Evolutionary conservation across 2,113 vertebrate species (phyloP).

Genomic region (Dendropsophus ebraccatus): DNA sequence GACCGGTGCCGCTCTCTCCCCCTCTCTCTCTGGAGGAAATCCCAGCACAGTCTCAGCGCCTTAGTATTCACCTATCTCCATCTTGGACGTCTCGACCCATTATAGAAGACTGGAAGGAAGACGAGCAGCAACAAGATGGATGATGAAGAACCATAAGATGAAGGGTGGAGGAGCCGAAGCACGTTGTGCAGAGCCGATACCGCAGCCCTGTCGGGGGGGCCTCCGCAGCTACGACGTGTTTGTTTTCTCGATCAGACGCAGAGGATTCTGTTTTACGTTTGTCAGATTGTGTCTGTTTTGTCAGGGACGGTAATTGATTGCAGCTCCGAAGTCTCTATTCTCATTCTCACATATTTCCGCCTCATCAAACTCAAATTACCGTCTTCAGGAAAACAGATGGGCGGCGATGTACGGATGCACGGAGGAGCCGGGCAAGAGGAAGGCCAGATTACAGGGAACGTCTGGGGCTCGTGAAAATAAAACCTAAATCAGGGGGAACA

Average conservation of each 20-base stretch:
- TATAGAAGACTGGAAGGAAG: neutral
- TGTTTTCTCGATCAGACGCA: neutral
- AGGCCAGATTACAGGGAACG: neutral
- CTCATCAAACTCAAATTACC: neutral
- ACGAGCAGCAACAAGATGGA: neutral
- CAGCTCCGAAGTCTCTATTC: neutral
- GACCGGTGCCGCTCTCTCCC: neutral
- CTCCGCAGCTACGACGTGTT: neutral
- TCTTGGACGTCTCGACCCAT: neutral
- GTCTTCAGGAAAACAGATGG: conserved; percentile 6
- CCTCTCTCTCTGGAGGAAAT: neutral
- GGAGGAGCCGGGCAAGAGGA: neutral
- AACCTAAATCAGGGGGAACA: neutral
- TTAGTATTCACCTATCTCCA: no score
- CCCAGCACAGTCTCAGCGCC: neutral
- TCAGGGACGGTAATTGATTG: neutral
- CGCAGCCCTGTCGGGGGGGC: neutral
- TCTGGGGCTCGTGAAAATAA: neutral
- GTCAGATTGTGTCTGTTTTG: neutral
- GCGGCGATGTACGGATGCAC: neutral
- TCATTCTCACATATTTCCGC: neutral
- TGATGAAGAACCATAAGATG: neutral
- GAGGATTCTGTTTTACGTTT: conserved; percentile 4
- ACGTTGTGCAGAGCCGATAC: neutral
- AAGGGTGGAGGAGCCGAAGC: neutral